A percentile compares a stretch with the other conserved stretches of the same genome.
These are phyloP conservation scores for Limnephilus auricula DNA, from an alignment of 2,888 invertebrate genomes.

Conservation along the genomic window DNA sequence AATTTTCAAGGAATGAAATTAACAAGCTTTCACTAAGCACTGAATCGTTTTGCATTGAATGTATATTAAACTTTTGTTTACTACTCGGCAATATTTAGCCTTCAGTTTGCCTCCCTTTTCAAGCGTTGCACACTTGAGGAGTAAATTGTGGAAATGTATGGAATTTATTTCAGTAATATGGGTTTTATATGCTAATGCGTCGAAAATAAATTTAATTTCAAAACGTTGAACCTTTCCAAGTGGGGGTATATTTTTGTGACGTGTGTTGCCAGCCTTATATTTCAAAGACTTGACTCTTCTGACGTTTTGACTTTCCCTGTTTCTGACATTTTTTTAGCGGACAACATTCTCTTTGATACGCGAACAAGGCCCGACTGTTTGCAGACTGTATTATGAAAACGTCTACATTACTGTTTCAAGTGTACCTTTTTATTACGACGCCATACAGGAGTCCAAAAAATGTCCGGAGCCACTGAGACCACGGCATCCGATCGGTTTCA, in stretches of 20 bases:
- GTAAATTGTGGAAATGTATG: neutral
- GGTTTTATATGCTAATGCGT: conserved; percentile 8
- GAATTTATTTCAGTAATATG: conserved; percentile 9
- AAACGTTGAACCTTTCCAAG: neutral
- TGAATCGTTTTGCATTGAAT: neutral
- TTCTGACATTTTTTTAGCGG: neutral
- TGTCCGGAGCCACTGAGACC: neutral
- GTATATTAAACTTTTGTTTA: neutral
- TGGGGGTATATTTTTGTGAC: neutral
- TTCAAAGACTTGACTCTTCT: conserved; percentile 4
- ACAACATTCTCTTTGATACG: neutral
- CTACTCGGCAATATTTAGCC: neutral
- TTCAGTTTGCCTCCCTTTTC: neutral
- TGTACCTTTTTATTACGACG: neutral
- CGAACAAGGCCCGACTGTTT: neutral
- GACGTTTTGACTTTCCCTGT: conserved; percentile 8
- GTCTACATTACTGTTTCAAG: neutral
- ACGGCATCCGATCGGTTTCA: neutral
- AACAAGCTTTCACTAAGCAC: neutral
- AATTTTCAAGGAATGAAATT: neutral
- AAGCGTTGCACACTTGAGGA: conserved; percentile 6
- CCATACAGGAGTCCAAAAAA: neutral
- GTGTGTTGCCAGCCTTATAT: conserved; percentile 3
- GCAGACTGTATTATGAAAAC: neutral
- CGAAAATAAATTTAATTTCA: conserved; percentile 12